Conservation (phyloP, 37 sponge, comb jelly and placozoan species). For the Agelas oroides region DNA sequence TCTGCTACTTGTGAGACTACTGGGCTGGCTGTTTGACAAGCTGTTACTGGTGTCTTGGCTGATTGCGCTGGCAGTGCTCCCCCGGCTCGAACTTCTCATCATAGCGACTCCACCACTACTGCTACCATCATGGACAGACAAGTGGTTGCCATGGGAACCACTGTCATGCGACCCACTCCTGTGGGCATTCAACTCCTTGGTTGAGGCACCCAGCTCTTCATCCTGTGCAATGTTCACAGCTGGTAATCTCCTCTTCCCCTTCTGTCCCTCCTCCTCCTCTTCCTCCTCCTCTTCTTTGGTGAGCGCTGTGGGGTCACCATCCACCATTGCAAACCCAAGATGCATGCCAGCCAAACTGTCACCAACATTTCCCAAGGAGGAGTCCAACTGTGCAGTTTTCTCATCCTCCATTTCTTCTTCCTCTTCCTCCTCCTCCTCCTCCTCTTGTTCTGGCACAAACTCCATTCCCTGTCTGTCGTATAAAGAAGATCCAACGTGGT, state of each 20-base stretch:
- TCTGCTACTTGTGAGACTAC: too few species aligned
- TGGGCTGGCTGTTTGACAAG: too few species aligned
- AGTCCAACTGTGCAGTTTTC: background rate
- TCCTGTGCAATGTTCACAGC: background rate
- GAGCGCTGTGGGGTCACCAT: background rate
- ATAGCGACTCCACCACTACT: too few species aligned
- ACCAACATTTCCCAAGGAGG: background rate
- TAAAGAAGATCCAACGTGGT: constrained; percentile 62
- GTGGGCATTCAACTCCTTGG: too few species aligned
- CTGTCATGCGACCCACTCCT: too few species aligned
- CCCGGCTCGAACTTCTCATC: too few species aligned
- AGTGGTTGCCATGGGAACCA: too few species aligned
- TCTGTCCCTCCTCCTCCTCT: background rate
- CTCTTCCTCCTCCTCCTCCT: constrained; percentile 4
- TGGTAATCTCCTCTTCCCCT: background rate
- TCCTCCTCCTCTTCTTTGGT: background rate
- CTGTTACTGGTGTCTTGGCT: too few species aligned
- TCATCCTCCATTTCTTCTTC: constrained; percentile 23
- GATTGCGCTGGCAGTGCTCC: too few species aligned
- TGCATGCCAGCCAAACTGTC: constrained; percentile 9
- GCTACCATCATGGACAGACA: too few species aligned
- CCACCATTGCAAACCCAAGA: constrained; percentile 6
- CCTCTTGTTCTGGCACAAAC: constrained; percentile 8
- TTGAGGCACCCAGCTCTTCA: background rate
- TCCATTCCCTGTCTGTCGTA: constrained; percentile 40